phyloP scores from a whole-genome alignment of 2,797 vertebrate genomes.

The Threskiornis aethiopicus region DNA sequence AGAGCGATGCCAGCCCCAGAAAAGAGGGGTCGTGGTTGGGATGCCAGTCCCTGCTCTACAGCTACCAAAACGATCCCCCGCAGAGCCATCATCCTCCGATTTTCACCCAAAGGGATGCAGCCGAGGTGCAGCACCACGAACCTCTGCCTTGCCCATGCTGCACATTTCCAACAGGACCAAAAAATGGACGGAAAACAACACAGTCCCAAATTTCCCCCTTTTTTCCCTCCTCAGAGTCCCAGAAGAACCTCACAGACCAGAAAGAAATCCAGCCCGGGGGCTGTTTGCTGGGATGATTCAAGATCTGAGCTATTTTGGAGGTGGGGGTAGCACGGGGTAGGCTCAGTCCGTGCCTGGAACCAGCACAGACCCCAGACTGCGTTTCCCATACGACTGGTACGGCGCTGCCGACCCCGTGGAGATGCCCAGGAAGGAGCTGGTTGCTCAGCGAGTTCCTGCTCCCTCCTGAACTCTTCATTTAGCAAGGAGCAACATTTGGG shows the following conservation, averaged over 20 bases:
- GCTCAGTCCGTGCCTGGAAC: rapidly evolving
- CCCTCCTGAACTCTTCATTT: neutral
- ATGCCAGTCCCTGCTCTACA: neutral
- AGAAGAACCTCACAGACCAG: rapidly evolving
- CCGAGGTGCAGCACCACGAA: rapidly evolving
- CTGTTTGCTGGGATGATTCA: neutral
- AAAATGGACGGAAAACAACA: neutral
- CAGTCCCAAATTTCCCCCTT: rapidly evolving
- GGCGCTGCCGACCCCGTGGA: rapidly evolving
- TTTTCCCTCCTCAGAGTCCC: neutral
- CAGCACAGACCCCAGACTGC: neutral
- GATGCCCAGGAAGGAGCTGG: neutral
- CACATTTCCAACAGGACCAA: neutral
- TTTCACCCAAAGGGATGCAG: neutral
- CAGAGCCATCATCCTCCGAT: rapidly evolving
- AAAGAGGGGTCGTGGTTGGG: neutral
- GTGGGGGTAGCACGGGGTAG: neutral
- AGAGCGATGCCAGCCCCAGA: rapidly evolving
- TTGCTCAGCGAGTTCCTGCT: neutral
- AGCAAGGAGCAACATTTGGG: neutral
- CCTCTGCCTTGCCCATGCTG: neutral
- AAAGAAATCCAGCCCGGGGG: neutral
- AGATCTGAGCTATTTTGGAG: neutral
- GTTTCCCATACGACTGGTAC: rapidly evolving
- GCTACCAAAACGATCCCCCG: rapidly evolving